Evolutionary conservation across 2,888 invertebrate species (phyloP).

Genomic region (Ochlodes sylvanus): DNA sequence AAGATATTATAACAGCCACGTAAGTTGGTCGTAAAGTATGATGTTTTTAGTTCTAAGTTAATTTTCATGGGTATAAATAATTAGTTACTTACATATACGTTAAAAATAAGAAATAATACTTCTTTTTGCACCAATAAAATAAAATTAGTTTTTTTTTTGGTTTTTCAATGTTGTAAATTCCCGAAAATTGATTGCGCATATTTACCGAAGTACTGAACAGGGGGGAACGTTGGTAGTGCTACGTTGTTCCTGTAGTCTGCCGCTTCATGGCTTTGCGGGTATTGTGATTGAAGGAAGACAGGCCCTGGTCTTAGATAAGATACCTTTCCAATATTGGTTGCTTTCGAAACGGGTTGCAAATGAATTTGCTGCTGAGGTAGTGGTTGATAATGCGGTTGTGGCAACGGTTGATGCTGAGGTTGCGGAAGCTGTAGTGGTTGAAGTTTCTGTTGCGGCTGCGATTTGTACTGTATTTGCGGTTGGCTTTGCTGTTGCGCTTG

Average conservation of each 20-base stretch:
- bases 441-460: slow-evolving; percentile 41
- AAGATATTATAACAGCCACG: too few species aligned
- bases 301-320: slow-evolving; percentile 38
- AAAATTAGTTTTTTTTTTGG: not conserved
- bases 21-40: too few species aligned
- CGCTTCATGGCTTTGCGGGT: slow-evolving; percentile 38
- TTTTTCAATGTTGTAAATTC: slow-evolving; percentile 20
- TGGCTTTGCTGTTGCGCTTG: slow-evolving; percentile 34
- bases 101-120: slow-evolving; percentile 26
- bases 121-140: slow-evolving; percentile 10
- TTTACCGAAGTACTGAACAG: slow-evolving; percentile 71
- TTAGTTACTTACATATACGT: slow-evolving; percentile 1
- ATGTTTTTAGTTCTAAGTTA: too few species aligned
- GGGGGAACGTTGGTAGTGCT: slow-evolving; percentile 56
- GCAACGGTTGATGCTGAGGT: slow-evolving; percentile 30
- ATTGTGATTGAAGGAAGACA: slow-evolving; percentile 35
- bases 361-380: slow-evolving; percentile 31
- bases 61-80: not conserved
- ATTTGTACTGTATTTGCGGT: slow-evolving; percentile 32
- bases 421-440: slow-evolving; percentile 40
- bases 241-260: slow-evolving; percentile 45
- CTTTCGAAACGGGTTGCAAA: slow-evolving; percentile 6
- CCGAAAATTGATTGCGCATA: slow-evolving; percentile 64
- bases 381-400: slow-evolving; percentile 22
- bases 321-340: slow-evolving; percentile 13